Conservation (phyloP, 2,797 vertebrate genomes). For the Esox lucius region DNA sequence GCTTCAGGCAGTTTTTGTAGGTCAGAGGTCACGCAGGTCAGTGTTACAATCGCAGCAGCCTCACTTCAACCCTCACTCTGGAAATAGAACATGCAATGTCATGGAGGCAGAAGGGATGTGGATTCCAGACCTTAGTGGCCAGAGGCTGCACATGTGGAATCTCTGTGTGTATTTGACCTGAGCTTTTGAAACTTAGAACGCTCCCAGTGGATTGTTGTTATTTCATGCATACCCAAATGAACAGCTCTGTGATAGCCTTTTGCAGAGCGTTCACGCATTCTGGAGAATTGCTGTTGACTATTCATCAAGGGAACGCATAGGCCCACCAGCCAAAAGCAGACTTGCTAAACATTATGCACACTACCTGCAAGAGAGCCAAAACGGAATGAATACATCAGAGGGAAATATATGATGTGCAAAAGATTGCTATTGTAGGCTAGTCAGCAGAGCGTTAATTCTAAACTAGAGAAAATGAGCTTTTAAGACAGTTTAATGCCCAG, state of each 20-base stretch:
- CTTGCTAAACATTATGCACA: constrained; percentile 59
- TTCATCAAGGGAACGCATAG: constrained; percentile 60
- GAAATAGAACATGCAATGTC: constrained; percentile 79
- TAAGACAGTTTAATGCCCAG: neutral
- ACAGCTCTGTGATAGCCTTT: constrained; percentile 56
- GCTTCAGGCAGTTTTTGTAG: constrained; percentile 76
- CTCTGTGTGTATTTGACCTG: constrained; percentile 67
- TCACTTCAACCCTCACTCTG: constrained; percentile 76
- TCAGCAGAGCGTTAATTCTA: neutral
- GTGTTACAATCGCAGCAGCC: constrained; percentile 79
- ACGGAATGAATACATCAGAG: constrained; percentile 50
- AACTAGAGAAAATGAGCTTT: neutral
- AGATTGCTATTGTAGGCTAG: neutral
- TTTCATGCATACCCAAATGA: constrained; percentile 73
- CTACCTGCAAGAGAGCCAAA: constrained; percentile 52
- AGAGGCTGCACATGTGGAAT: constrained; percentile 69
- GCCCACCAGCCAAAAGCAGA: constrained; percentile 48
- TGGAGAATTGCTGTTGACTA: constrained; percentile 52
- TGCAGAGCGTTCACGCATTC: constrained; percentile 53
- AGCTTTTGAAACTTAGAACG: constrained; percentile 67
- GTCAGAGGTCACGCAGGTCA: constrained; percentile 78
- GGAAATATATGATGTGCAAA: neutral
- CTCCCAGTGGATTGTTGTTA: constrained; percentile 68
- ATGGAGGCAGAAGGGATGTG: constrained; percentile 68
- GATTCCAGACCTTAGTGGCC: constrained; percentile 70